Conservation (phyloP, 2,888 invertebrate species). For the Graphium colonna region DNA sequence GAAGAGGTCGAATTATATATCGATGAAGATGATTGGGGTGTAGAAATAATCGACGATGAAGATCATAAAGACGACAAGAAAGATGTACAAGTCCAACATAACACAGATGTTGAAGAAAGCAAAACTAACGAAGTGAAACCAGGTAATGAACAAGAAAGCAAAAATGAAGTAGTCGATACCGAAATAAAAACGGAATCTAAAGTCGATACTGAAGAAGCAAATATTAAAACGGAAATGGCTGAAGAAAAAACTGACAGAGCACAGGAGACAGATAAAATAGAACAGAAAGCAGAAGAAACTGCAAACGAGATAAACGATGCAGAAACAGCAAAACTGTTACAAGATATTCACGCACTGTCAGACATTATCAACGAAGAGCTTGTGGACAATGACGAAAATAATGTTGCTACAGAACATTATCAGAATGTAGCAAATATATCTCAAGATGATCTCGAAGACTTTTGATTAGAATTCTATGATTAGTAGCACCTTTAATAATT, state of each 20-base stretch:
- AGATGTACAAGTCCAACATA: too few relatives aligned
- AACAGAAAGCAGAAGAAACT: too few relatives aligned
- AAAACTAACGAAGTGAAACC: too few relatives aligned
- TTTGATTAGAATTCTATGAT: too few relatives aligned
- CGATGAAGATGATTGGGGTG: background rate
- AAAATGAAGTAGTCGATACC: background rate
- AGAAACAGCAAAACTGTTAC: background rate
- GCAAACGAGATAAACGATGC: background rate
- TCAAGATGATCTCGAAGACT: constrained; percentile 58
- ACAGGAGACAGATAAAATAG: too few relatives aligned
- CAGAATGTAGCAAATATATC: constrained; percentile 29
- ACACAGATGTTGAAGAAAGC: too few relatives aligned
- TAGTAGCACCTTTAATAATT: too few relatives aligned
- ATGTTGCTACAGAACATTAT: constrained; percentile 12
- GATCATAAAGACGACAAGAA: background rate
- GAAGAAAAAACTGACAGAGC: too few relatives aligned
- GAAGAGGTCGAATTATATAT: background rate
- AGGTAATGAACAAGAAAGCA: background rate
- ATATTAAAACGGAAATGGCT: background rate
- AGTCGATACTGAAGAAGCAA: background rate
- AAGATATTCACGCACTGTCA: background rate
- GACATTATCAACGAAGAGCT: background rate
- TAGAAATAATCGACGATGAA: background rate
- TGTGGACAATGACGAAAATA: background rate
- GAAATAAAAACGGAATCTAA: background rate